These are phyloP conservation scores for Notamacropus eugenii DNA, from an alignment of 2,797 vertebrate genomes.

Conservation along the genomic window DNA sequence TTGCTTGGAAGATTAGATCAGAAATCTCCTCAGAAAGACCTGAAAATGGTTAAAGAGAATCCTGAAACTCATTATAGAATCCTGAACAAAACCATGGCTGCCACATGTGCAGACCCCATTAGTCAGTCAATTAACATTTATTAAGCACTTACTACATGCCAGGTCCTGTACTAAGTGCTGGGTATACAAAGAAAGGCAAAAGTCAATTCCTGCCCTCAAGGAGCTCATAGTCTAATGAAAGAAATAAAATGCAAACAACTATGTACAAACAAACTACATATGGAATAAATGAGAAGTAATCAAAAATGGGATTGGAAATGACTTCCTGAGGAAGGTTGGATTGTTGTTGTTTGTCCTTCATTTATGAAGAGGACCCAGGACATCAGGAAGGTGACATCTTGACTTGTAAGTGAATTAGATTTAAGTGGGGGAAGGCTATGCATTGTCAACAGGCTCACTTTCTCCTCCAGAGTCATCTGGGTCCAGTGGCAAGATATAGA, in stretches of 20 bases:
- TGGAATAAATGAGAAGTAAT: not conserved
- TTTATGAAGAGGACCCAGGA: too few species aligned
- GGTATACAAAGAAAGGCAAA: not conserved
- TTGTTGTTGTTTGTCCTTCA: not conserved
- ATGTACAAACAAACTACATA: not conserved
- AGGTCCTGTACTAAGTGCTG: not conserved
- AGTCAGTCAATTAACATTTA: not conserved
- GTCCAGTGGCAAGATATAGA: not conserved
- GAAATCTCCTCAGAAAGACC: not conserved
- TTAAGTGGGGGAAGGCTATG: too few species aligned
- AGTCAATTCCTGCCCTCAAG: not conserved
- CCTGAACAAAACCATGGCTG: not conserved
- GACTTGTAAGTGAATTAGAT: too few species aligned
- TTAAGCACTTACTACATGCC: not conserved
- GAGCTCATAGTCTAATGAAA: not conserved
- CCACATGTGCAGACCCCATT: not conserved
- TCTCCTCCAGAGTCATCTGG: not conserved
- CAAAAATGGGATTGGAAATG: not conserved
- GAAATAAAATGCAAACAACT: not conserved
- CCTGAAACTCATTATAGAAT: not conserved
- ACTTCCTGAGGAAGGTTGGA: not conserved
- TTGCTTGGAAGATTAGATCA: not conserved
- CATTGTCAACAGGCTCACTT: too few species aligned
- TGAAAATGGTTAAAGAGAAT: not conserved
- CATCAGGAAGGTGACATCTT: too few species aligned